phyloP scores from a whole-genome alignment of 2,113 vertebrate species.

The Oriolus oriolus region DNA sequence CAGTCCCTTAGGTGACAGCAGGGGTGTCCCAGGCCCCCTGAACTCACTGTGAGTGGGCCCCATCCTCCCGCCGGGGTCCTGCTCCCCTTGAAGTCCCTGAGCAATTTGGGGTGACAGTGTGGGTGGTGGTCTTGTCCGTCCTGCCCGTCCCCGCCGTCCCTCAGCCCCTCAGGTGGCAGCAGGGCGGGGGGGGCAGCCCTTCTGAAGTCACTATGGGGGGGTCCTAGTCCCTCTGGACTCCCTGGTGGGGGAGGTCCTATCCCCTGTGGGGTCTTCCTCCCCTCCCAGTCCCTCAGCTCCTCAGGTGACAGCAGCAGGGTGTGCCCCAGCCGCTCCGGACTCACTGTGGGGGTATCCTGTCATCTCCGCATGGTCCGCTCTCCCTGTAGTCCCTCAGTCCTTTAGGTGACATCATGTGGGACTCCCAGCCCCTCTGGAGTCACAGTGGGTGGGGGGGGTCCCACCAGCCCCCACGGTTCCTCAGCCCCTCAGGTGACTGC shows the following conservation, averaged over 20 bases:
- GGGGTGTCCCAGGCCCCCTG: background rate
- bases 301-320: background rate
- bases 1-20: background rate
- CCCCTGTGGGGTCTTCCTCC: background rate
- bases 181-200: background rate
- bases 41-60: too few species aligned
- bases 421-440: background rate
- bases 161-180: background rate
- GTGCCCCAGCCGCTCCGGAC: background rate
- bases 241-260: background rate
- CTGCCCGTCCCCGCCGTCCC: accelerated
- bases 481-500: background rate
- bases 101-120: background rate
- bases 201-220: background rate
- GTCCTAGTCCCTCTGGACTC: background rate
- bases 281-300: background rate
- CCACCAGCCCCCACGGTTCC: background rate
- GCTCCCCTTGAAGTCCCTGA: background rate
- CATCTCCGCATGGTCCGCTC: background rate
- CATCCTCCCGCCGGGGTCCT: background rate
- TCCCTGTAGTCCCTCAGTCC: background rate
- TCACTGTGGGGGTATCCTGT: background rate
- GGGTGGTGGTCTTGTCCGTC: background rate
- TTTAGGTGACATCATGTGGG: background rate
- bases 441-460: too few species aligned